A percentile compares a stretch with the other conserved stretches of the same genome.
phyloP scores from a whole-genome alignment of 2,888 invertebrate genomes.

The Archips crataeganus region DNA sequence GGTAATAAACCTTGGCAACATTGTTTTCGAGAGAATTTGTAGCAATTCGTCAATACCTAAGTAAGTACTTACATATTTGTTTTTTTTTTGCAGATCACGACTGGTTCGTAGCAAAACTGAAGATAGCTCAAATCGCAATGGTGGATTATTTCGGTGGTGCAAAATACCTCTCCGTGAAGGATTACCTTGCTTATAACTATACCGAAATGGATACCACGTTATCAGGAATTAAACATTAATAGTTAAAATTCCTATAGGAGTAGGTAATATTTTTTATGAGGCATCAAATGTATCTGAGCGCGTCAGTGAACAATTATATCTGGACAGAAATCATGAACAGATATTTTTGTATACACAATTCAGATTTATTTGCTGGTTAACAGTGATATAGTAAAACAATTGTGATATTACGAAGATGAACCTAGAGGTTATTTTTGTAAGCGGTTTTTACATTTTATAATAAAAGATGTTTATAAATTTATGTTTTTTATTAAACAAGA shows the following conservation, averaged over 20 bases:
- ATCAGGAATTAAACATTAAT: neutral
- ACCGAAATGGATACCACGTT: conserved; percentile 63
- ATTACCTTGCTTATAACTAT: conserved; percentile 87
- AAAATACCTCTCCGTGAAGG: conserved; percentile 86
- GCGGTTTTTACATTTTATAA: conserved; percentile 17
- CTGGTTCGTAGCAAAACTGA: conserved; percentile 92
- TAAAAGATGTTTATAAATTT: conserved; percentile 6
- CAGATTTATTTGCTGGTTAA: neutral
- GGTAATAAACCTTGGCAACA: neutral
- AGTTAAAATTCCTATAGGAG: neutral
- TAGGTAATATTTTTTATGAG: neutral
- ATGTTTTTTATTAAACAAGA: conserved; percentile 8
- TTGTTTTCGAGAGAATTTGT: neutral
- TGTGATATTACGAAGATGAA: conserved; percentile 40
- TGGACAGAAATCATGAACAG: neutral
- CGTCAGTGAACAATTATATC: neutral
- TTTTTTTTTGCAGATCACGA: conserved; percentile 87
- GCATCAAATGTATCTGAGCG: neutral
- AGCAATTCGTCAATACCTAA: too few relatives aligned
- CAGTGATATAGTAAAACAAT: conserved; percentile 2
- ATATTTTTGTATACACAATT: neutral
- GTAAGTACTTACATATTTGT: neutral
- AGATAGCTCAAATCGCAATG: conserved; percentile 90
- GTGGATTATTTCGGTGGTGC: conserved; percentile 94
- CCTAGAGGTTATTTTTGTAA: conserved; percentile 41